Conservation (phyloP, 2,113 vertebrate species). For the Corythornis cristatus region DNA sequence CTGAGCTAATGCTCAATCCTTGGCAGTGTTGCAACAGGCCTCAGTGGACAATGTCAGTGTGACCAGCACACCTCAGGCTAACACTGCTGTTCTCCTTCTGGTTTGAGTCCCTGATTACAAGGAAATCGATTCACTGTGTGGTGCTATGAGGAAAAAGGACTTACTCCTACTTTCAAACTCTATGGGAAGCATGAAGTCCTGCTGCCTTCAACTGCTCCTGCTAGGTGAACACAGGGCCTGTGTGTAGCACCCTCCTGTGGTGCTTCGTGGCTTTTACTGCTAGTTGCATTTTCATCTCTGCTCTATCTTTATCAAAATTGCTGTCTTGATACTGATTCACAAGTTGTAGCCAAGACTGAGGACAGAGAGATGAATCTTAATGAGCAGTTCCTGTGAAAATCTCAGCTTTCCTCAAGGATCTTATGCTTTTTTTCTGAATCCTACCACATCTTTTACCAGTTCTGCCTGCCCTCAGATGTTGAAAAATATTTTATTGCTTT, state of each 20-base stretch:
- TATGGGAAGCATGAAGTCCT: not conserved
- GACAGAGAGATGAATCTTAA: not conserved
- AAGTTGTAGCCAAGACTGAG: not conserved
- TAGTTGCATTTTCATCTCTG: not conserved
- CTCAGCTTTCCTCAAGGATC: not conserved
- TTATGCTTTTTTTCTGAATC: not conserved
- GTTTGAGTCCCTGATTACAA: not conserved
- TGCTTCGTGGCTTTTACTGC: slow-evolving; percentile 44
- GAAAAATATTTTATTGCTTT: not conserved
- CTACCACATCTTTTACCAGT: not conserved
- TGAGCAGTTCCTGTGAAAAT: not conserved
- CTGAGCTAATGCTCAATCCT: not conserved
- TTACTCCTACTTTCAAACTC: not conserved
- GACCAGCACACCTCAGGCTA: not conserved
- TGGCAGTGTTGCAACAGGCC: fast-evolving
- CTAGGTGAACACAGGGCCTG: not conserved
- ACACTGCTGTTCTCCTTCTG: not conserved
- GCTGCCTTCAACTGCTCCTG: not conserved
- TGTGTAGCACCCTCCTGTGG: slow-evolving; percentile 70
- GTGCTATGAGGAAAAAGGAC: not conserved
- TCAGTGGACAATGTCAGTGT: not conserved
- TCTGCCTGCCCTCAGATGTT: not conserved
- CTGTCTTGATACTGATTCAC: not conserved
- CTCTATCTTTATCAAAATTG: not conserved
- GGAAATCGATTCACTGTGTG: not conserved